A percentile compares a stretch with the other conserved stretches of the same genome.
Evolutionary conservation across 2,113 vertebrate species (phyloP).

Genomic region (Helogale parvula): DNA sequence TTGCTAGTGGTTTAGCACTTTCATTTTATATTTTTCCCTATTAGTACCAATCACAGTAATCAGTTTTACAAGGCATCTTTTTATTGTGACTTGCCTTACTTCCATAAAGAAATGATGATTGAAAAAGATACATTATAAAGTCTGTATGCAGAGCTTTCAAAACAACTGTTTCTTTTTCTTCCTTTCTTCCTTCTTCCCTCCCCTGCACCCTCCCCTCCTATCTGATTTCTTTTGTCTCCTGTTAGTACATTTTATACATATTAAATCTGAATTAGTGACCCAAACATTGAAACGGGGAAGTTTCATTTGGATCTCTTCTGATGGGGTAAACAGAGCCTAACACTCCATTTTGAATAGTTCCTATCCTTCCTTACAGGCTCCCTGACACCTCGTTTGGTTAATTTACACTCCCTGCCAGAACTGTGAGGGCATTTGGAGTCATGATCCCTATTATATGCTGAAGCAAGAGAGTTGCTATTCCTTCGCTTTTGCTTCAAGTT

Average conservation of each 20-base stretch:
- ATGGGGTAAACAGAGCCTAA: accelerated
- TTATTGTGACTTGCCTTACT: constrained; percentile 25
- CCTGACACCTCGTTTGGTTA: neutral
- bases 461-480: neutral
- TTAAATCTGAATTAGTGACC: neutral
- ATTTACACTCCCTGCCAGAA: neutral
- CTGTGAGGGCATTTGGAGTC: neutral
- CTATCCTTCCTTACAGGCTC: neutral
- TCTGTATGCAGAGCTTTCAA: constrained; percentile 1
- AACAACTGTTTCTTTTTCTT: neutral
- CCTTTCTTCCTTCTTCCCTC: neutral
- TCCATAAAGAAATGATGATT: constrained; percentile 29
- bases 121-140: neutral
- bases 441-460: neutral
- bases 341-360: neutral
- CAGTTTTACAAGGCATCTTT: constrained; percentile 46
- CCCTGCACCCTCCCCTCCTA: neutral
- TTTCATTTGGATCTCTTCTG: neutral
- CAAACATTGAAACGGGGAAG: neutral
- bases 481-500: neutral
- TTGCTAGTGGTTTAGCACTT: constrained; percentile 49
- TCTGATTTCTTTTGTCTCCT: neutral
- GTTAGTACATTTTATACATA: neutral
- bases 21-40: constrained; percentile 1
- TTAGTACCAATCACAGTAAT: constrained; percentile 33